Conservation (phyloP, 2,113 vertebrate species). For the Paracanthobrama guichenoti region DNA sequence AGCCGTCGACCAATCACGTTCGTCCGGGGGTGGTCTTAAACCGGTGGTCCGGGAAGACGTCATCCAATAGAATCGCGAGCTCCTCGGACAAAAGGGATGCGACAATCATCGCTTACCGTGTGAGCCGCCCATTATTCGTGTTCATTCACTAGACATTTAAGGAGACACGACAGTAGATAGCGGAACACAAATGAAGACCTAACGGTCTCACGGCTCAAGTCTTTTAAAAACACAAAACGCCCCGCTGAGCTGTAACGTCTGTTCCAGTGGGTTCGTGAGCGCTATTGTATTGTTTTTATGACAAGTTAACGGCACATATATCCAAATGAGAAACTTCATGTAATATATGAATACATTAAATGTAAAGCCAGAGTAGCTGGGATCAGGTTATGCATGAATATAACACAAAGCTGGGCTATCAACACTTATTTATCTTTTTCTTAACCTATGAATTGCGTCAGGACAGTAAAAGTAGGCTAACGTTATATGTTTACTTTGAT, state of each 20-base stretch:
- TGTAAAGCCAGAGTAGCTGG: neutral
- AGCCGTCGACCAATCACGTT: constrained; percentile 68
- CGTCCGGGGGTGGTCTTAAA: constrained; percentile 59
- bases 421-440: neutral
- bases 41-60: constrained; percentile 74
- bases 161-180: constrained; percentile 58
- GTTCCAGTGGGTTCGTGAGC: neutral
- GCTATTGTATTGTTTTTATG: neutral
- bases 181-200: constrained; percentile 37
- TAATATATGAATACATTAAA: neutral
- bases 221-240: constrained; percentile 29
- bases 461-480: neutral
- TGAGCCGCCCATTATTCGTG: constrained; percentile 66
- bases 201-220: constrained; percentile 40
- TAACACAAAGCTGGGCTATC: too few relatives aligned
- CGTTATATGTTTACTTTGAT: neutral
- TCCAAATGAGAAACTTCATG: neutral
- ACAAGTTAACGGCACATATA: neutral
- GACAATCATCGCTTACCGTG: constrained; percentile 60
- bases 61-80: constrained; percentile 66
- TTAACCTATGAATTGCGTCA: neutral
- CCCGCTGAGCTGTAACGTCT: constrained; percentile 20
- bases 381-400: neutral
- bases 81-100: constrained; percentile 61
- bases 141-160: constrained; percentile 63